phyloP scores from a whole-genome alignment of 2,888 invertebrate species.

The Oasisia sp. region DNA sequence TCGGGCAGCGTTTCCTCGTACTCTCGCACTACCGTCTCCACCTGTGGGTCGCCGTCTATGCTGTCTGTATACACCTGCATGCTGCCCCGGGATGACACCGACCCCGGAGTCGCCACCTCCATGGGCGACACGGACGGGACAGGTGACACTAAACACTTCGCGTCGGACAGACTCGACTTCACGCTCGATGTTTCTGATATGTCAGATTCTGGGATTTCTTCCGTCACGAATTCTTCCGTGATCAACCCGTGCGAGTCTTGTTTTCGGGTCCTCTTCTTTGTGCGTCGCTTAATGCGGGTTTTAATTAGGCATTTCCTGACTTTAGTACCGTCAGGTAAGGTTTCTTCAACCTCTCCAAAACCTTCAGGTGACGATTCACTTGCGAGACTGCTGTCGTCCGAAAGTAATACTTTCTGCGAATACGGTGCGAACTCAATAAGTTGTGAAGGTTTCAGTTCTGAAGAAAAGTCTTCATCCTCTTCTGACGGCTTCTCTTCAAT shows the following conservation, averaged over 20 bases:
- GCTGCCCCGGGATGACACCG: not conserved
- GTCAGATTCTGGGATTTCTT: slow-evolving; percentile 43
- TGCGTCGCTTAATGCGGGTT: slow-evolving; percentile 30
- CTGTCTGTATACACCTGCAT: slow-evolving; percentile 40
- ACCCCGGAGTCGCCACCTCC: not conserved
- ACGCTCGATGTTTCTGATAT: slow-evolving; percentile 39
- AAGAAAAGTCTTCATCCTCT: slow-evolving; percentile 27
- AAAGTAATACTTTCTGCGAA: slow-evolving; percentile 27
- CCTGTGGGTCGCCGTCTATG: slow-evolving; percentile 43
- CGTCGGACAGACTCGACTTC: slow-evolving; percentile 39
- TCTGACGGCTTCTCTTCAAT: not conserved
- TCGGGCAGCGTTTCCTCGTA: slow-evolving; percentile 45
- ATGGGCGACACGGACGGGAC: slow-evolving; percentile 32
- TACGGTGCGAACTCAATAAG: slow-evolving; percentile 4
- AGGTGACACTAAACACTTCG: slow-evolving; percentile 34
- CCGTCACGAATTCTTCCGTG: slow-evolving; percentile 44
- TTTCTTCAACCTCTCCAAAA: slow-evolving; percentile 34
- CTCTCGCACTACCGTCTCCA: slow-evolving; percentile 41
- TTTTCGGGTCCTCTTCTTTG: slow-evolving; percentile 37
- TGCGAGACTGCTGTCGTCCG: not conserved
- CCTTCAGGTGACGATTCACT: not conserved
- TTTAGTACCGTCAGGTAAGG: slow-evolving; percentile 38
- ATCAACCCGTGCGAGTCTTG: slow-evolving; percentile 42
- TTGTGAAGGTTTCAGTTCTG: not conserved
- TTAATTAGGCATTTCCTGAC: slow-evolving; percentile 44